Evolutionary conservation across 2,113 vertebrate genomes (phyloP).

Genomic region (Odontesthes bonariensis): DNA sequence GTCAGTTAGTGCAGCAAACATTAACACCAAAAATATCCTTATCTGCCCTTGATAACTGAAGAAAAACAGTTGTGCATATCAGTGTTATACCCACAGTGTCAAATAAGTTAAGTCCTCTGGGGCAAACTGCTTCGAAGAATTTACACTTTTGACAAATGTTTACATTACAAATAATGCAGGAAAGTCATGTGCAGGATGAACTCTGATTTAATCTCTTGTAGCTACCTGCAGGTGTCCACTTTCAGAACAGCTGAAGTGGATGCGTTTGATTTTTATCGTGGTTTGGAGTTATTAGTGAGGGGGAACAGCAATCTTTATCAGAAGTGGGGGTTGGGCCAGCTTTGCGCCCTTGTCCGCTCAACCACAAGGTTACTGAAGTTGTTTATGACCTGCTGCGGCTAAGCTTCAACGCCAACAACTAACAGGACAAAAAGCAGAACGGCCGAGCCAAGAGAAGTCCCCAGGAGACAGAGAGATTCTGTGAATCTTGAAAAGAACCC

Average conservation of each 20-base stretch:
- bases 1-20: background rate
- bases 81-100: conserved; percentile 11
- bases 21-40: background rate
- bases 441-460: conserved; percentile 1
- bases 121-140: conserved; percentile 26
- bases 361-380: conserved; percentile 57
- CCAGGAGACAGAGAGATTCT: conserved; percentile 3
- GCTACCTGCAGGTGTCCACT: conserved; percentile 1
- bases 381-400: conserved; percentile 55
- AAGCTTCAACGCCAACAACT: conserved; percentile 32
- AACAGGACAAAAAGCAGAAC: conserved; percentile 16
- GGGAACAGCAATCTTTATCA: background rate
- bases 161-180: conserved; percentile 45
- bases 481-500: conserved; percentile 26
- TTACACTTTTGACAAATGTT: conserved; percentile 14
- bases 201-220: conserved; percentile 12
- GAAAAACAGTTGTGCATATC: background rate
- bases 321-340: background rate
- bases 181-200: background rate
- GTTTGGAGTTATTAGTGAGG: background rate
- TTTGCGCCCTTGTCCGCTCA: conserved; percentile 55
- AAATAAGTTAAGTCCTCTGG: conserved; percentile 38
- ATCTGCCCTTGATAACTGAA: background rate
- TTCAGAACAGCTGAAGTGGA: conserved; percentile 1
- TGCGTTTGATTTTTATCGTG: background rate